A percentile compares a stretch with the other conserved stretches of the same genome.
These are phyloP conservation scores for Metallyticus violacea DNA, from an alignment of 2,888 invertebrate genomes.

Conservation along the genomic window DNA sequence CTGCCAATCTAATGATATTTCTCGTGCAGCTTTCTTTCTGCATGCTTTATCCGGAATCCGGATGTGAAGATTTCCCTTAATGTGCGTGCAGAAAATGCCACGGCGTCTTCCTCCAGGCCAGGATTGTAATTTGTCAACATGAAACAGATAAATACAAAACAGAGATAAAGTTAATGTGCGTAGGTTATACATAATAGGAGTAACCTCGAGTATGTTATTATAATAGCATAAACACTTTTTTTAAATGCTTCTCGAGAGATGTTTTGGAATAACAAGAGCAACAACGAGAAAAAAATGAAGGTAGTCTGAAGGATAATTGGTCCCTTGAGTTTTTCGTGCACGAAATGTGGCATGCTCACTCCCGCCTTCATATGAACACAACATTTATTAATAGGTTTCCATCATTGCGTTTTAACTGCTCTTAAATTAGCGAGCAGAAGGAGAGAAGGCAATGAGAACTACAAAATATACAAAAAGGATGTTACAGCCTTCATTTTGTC, in stretches of 20 bases:
- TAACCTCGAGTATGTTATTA: background rate
- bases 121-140: slow-evolving; percentile 1
- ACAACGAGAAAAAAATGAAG: background rate
- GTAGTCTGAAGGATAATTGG: background rate
- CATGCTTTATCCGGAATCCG: too few relatives aligned
- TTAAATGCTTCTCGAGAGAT: background rate
- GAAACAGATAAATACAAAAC: background rate
- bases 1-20: background rate
- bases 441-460: background rate
- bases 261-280: background rate
- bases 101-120: background rate
- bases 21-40: too few relatives aligned
- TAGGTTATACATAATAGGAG: background rate
- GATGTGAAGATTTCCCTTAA: background rate
- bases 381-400: background rate
- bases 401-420: background rate
- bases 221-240: background rate
- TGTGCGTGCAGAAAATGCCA: background rate
- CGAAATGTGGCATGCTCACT: background rate
- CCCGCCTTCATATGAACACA: background rate
- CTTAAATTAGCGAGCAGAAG: background rate
- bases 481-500: too few relatives aligned
- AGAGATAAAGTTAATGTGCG: background rate
- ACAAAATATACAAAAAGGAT: background rate
- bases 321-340: background rate